phyloP scores from a whole-genome alignment of 37 sponge, comb jelly and placozoan species.

The Ianthella basta region DNA sequence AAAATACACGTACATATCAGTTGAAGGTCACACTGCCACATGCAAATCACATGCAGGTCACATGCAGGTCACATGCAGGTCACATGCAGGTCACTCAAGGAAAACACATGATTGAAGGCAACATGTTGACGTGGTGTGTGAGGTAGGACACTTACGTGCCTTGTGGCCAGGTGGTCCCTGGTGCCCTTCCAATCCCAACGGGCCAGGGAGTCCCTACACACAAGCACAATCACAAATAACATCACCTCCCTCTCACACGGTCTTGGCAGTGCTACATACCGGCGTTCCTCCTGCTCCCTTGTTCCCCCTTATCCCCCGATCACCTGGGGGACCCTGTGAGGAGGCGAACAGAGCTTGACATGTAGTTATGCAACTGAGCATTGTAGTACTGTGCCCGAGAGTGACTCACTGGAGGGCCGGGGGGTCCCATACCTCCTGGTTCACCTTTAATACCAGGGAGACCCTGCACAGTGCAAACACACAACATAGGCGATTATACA shows the following conservation, averaged over 20 bases:
- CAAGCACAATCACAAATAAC: background rate
- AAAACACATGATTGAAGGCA: too few relatives aligned
- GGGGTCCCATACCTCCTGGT: slow-evolving; percentile 28
- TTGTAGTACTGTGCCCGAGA: background rate
- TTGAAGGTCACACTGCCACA: too few relatives aligned
- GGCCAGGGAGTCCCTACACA: background rate
- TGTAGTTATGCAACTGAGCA: too few relatives aligned
- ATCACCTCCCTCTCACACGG: background rate
- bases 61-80: too few relatives aligned
- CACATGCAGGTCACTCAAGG: too few relatives aligned
- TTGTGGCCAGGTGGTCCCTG: slow-evolving; percentile 21
- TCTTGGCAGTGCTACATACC: background rate
- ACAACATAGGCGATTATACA: background rate
- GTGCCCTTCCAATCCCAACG: background rate
- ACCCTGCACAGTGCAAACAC: slow-evolving; percentile 29
- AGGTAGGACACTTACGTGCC: slow-evolving; percentile 30
- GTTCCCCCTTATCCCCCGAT: background rate
- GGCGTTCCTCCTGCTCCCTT: background rate
- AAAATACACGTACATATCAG: too few relatives aligned
- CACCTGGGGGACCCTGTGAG: background rate
- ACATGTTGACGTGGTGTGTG: too few relatives aligned
- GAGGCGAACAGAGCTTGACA: background rate
- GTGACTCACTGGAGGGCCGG: slow-evolving; percentile 30
- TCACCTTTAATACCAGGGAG: slow-evolving; percentile 26
- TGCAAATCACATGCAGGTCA: too few relatives aligned